These are phyloP conservation scores for Psilopogon haemacephalus DNA, from an alignment of 2,113 vertebrate genomes.

Conservation along the genomic window DNA sequence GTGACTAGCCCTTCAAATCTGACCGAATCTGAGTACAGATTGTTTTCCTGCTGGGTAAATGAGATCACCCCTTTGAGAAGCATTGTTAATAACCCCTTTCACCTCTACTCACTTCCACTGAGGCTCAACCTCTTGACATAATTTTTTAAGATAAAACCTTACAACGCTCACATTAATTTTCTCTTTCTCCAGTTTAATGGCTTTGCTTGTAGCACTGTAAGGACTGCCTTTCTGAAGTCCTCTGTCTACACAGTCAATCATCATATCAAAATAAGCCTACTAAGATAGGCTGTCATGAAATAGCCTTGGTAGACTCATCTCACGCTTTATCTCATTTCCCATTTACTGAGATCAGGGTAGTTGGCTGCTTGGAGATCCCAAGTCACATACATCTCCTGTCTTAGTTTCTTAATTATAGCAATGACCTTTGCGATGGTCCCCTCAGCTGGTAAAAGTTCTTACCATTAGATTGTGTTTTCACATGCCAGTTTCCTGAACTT, in stretches of 20 bases:
- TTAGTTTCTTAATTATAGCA: neutral
- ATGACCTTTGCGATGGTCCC: neutral
- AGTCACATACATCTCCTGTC: neutral
- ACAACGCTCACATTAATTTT: neutral
- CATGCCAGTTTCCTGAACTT: neutral
- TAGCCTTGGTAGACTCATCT: constrained; percentile 14
- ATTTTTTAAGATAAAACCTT: constrained; percentile 22
- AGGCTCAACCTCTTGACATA: neutral
- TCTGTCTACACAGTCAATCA: constrained; percentile 2
- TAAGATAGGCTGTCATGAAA: neutral
- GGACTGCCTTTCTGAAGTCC: neutral
- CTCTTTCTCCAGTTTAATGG: neutral
- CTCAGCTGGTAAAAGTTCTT: neutral
- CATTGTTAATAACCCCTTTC: constrained; percentile 6
- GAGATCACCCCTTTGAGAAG: neutral
- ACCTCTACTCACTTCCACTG: neutral
- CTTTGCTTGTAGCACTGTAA: neutral
- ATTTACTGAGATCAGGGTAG: neutral
- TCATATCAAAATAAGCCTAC: constrained; percentile 25
- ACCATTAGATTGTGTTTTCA: neutral
- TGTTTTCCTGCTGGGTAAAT: constrained; percentile 7
- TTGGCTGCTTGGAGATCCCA: neutral
- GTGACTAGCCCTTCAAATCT: neutral
- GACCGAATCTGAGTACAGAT: neutral
- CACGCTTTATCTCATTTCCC: constrained; percentile 5